Percentiles rank a stretch among this genome's conserved stretches.
Conservation (phyloP, 64 coral and sea anemone species). For the Pachyseris speciosa region DNA sequence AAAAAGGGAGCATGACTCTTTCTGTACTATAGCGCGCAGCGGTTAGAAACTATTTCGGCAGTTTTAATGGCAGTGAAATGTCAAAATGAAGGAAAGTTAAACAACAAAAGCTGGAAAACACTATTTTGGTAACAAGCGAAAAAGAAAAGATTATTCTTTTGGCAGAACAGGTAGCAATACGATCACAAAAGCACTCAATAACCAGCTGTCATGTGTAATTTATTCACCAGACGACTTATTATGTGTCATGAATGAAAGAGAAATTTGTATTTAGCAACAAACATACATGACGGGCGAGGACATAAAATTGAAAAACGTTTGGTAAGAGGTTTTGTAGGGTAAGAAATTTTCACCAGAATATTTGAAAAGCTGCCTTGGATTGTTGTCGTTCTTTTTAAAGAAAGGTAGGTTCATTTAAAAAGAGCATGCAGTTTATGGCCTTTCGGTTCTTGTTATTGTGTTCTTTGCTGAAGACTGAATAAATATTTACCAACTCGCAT, state of each 20-base stretch:
- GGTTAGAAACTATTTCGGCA: background rate
- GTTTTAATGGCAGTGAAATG: background rate
- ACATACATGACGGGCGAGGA: background rate
- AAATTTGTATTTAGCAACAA: background rate
- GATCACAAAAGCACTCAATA: background rate
- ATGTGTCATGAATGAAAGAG: slow-evolving; percentile 11
- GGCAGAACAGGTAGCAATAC: background rate
- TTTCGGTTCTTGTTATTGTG: background rate
- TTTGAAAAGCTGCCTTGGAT: background rate
- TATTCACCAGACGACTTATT: slow-evolving; percentile 24
- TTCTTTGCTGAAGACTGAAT: slow-evolving; percentile 13
- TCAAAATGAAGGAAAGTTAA: background rate
- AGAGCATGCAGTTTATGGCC: background rate
- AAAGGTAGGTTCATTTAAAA: background rate
- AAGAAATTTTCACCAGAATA: background rate
- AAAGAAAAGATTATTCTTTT: slow-evolving; percentile 33
- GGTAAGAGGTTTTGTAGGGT: background rate
- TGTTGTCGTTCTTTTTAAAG: background rate
- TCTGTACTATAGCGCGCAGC: too few species aligned
- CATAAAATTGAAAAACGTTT: background rate
- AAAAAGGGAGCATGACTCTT: too few species aligned
- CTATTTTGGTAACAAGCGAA: background rate
- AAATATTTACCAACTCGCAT: slow-evolving; percentile 39
- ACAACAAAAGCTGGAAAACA: background rate
- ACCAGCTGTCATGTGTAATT: slow-evolving; percentile 31